These are phyloP conservation scores for Panzeria rudis DNA, from an alignment of 2,888 invertebrate species.

Conservation along the genomic window DNA sequence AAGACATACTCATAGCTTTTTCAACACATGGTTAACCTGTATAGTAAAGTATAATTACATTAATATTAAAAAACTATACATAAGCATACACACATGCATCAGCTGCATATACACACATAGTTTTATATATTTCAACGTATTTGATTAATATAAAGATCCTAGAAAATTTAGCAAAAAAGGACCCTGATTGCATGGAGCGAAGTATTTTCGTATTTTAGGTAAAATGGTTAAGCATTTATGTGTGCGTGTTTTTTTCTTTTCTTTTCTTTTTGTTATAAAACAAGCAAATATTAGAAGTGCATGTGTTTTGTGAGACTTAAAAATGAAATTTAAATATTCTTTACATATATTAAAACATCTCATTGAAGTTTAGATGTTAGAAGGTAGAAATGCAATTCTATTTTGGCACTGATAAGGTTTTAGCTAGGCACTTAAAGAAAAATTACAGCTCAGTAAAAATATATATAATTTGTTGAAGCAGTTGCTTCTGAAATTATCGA, in stretches of 20 bases:
- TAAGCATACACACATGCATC: background rate
- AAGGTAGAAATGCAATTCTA: background rate
- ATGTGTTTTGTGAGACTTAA: conserved; percentile 18
- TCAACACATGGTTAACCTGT: background rate
- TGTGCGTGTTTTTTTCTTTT: background rate
- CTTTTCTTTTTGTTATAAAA: background rate
- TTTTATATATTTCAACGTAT: background rate
- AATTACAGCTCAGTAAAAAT: background rate
- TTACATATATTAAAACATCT: conserved; percentile 20
- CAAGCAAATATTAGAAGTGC: conserved; percentile 55
- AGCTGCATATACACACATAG: background rate
- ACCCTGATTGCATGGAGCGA: background rate
- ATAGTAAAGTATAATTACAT: conserved; percentile 40
- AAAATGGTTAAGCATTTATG: background rate
- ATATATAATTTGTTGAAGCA: too few species aligned
- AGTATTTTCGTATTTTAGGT: too few species aligned
- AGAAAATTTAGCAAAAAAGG: conserved; percentile 18
- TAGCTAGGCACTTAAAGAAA: conserved; percentile 41
- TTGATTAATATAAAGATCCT: conserved; percentile 46
- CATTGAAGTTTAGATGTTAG: background rate
- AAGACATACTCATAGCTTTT: conserved; percentile 7
- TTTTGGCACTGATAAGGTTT: background rate
- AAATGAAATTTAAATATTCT: conserved; percentile 57
- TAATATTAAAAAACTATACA: conserved; percentile 27
- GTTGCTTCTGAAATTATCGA: too few species aligned